Base-by-base conservation (phyloP, 2,888 invertebrate species). In the Brachylomia viminalis region DNA sequence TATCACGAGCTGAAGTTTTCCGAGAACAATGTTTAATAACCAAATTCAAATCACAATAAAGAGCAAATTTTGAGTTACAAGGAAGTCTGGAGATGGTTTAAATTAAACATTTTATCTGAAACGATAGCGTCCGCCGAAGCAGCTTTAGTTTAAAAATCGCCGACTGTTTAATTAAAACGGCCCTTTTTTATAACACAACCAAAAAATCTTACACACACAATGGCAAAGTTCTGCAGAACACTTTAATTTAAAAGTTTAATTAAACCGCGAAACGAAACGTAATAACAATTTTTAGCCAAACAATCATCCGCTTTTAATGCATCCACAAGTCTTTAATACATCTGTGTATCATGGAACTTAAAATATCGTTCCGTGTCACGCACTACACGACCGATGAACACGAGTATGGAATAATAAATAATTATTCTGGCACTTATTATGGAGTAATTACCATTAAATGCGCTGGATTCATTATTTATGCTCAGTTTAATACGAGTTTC, bases 361-460 rank as follows among this genome's bases (percentile, higher is more conserved):
- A 92, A 92, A 91, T 92, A 93, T 91, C 84, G 91, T 91, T 91
- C 90, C 90, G 90, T 88, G 83, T 90, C 92, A 92, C 92, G 92
- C 91, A 91, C 90, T 80, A 87, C 92, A 92, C 90, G 88, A 88
- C 76, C 87, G 82, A 87, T 86, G 86, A 83, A 76, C 76, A 82
- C 84, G 85, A 87, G 88, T 90, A 86, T 87, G 90, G 91, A 91
- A 91, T 92, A 90, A 91, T 91, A 92, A 92, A 94, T 92, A 93
- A 92, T 93, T 92, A 92, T 92, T 91, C 91, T 91, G 91, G 90
- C 90, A 87, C 92, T 94, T 93, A 94, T 95, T 94, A 94, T 91
- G 89, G 89, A 90, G 89, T 94, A 92, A 95, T 95, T 95, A 93
- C 88, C 92, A 93, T 94, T 92, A 92, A 92, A 93, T 89, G 89